Percentiles rank a stretch among this genome's conserved stretches.
Conservation (phyloP, 2,113 vertebrate genomes). For the Pedetes capensis region DNA sequence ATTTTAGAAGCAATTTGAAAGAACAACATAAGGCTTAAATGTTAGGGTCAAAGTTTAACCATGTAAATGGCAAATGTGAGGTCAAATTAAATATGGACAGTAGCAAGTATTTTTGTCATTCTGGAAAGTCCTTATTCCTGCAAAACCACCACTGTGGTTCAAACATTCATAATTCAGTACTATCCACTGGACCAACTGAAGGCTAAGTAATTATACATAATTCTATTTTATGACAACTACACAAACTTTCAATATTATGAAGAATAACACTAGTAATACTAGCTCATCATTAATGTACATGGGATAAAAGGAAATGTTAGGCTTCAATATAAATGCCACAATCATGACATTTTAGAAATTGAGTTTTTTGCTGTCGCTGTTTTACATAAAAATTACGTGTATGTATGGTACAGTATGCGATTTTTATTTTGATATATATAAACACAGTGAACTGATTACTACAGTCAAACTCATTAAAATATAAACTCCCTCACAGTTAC, state of each 20-base stretch:
- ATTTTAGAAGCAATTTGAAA: constrained; percentile 33
- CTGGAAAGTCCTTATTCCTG: neutral
- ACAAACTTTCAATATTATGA: neutral
- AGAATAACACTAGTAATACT: neutral
- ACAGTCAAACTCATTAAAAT: neutral
- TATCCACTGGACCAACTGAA: neutral
- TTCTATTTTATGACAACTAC: neutral
- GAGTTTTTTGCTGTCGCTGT: neutral
- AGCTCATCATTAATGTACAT: neutral
- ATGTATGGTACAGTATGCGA: neutral
- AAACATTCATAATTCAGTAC: neutral
- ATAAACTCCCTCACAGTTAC: neutral
- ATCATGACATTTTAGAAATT: neutral
- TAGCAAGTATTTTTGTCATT: constrained; percentile 23
- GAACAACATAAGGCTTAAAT: neutral
- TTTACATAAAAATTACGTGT: neutral
- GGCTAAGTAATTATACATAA: neutral
- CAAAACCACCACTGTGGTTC: neutral
- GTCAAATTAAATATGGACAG: constrained; percentile 7
- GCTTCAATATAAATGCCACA: neutral
- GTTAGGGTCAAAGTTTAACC: neutral
- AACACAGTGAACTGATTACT: neutral
- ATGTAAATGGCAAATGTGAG: neutral
- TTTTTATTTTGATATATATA: neutral
- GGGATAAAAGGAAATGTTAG: neutral